Evolutionary conservation across 2,888 invertebrate genomes (phyloP), one percentile per base, ranked within the genome.

Genomic region (Coleophora deauratella): DNA sequence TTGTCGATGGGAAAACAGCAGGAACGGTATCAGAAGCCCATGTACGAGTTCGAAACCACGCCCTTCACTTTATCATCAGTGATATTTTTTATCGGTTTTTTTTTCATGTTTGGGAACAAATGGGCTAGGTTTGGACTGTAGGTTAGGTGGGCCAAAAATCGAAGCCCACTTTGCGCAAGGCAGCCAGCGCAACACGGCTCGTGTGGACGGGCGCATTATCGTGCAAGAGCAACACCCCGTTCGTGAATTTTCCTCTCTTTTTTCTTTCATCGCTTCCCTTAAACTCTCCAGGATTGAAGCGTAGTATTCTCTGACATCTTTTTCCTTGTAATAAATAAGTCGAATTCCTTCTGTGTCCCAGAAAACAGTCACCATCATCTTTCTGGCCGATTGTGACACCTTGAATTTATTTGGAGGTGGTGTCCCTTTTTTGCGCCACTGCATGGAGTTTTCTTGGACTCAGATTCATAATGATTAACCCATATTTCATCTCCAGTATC

Each of bases 401-500:
- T 21, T 21, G 6, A 21, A 21, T 6, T 21, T 21, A 3, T 21
- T 21, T 3, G 21, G 21, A 4, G 21, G 21, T 4, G 21, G 21
- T 21, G 21, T 21, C 3, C 3, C 21, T 21, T 21, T 21, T 6
- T 21, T 21, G 6, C 6, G 21, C 21, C 21, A 21, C 21, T 21
- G 21, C 3, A 21, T 21, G 6, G 21, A 21, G 21, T 21, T 6
- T 21, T 21, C 21, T 21, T 21, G 6, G 21, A 21, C 44, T 56
- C 50, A 49, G 52, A 49, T 42, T 50, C 49, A 47, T 49, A 54
- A 36, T 51, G 46, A 43, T 49, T 51, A 50, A 57, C 50, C 51
- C 53, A 57, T 36, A 54, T 55, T 52, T 56, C 48, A 38, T 52
- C 52, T 4, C 43, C 49, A 40, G 47, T 51, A 14, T 50, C 43